These are phyloP conservation scores for Pristionchus japonicus DNA, from an alignment of 2,888 invertebrate species.

Conservation along the genomic window DNA sequence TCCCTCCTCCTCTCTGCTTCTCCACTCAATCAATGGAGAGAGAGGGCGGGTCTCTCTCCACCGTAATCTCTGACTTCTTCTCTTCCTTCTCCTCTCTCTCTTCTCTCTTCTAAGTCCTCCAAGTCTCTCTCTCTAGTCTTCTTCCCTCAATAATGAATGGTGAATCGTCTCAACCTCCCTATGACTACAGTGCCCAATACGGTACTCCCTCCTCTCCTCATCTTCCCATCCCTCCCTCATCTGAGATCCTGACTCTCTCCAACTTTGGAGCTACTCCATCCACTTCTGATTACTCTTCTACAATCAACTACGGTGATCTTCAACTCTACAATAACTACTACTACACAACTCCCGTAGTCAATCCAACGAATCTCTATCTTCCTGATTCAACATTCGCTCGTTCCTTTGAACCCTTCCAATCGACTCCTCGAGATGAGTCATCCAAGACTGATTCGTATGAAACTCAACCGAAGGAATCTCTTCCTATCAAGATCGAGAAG, in stretches of 20 bases:
- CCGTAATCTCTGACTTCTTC: constrained; percentile 42
- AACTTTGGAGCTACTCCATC: constrained; percentile 3
- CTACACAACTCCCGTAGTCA: not conserved
- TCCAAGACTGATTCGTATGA: not conserved
- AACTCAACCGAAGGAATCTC: not conserved
- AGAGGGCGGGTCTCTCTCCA: constrained; percentile 30
- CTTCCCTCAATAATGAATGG: constrained; percentile 5
- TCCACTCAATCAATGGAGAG: constrained; percentile 29
- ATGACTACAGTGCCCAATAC: constrained; percentile 7
- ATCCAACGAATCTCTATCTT: not conserved
- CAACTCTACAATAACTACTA: not conserved
- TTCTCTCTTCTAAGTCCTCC: not conserved
- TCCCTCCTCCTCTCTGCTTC: not conserved
- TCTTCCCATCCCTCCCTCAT: not conserved
- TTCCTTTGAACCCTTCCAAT: not conserved
- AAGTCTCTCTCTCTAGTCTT: not conserved
- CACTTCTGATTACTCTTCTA: not conserved
- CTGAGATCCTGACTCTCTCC: constrained; percentile 36
- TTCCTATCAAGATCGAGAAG: constrained; percentile 8
- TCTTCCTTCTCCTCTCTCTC: constrained; percentile 24
- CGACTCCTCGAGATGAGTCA: not conserved
- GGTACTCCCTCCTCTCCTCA: constrained; percentile 8
- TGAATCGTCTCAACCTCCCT: constrained; percentile 7
- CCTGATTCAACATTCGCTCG: not conserved
- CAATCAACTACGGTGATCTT: not conserved